Base-by-base conservation (phyloP, 1,140 invertebrate species). In the Drosophila teissieri region DNA sequence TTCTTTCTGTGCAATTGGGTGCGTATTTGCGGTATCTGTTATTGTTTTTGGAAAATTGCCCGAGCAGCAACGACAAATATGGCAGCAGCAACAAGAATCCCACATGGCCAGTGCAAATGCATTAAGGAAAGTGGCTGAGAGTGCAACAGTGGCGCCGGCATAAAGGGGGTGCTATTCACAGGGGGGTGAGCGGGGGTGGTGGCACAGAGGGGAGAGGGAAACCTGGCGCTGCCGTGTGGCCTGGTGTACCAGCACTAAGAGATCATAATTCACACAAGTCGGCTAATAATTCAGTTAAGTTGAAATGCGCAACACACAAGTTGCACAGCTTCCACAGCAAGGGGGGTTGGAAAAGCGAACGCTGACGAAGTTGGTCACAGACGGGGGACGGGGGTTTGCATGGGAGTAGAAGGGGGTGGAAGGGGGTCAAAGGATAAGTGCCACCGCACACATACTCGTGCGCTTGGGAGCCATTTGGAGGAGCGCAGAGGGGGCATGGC, bases 271-370 rank as follows among this genome's bases (percentile, higher is more conserved):
- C 84, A 89, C 84, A 84, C 79, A 89, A 80, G 84, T 89, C 62
- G 84, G 85, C 84, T 89, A 89, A 89, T 89, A 89, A 89, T 89
- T 89, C 84, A 89, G 84, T 89, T 89, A 89, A 89, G 84, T 73
- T 89, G 77, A 89, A 89, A 89, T 89, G 84, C 58, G 76, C 77
- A 89, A 70, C 73, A 73, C 78, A 84, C 62, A 55, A 67, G 57
- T 64, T 73, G 64, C 39, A 68, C 54, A 74, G 58, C 44, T 63
- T 36, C 27, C n/a, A 6, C 46, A 39, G 37, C 37, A 37, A n/a
- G n/a, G 12, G 15, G n/a, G 15, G 37, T 10, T 14, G 15, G 17
- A 37, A 46, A 64, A 34, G 36, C 24, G 64, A 42, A 11, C 24
- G 5, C 22, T 14, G 10, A 64, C 48, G 56, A 58, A 48, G 56